Base-by-base conservation (phyloP, 1,140 invertebrate species). In the Rhagoletis pomonella region DNA sequence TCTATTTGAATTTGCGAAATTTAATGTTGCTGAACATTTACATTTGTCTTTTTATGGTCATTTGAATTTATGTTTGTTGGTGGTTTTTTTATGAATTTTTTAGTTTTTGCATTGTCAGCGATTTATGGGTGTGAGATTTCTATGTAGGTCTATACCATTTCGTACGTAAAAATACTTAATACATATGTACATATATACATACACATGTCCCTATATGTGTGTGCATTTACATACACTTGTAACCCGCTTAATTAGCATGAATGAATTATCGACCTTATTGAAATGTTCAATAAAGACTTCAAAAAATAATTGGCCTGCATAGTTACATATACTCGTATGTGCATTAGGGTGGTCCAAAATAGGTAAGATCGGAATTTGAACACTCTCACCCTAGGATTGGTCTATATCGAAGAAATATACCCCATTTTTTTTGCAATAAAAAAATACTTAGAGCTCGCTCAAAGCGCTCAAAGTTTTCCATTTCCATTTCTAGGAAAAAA, bases 91-190 rank as follows among this genome's bases (percentile, higher is more conserved):
- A 17, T 50, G 12, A 12, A 10, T 67, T 7, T 67, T 39, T 67
- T 67, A 1, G 42, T 73, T 81, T 58, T 81, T 81, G 50, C 55
- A 81, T 50, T 19, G 73, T 10, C 69, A 50, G 47, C 73, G 73
- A 81, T 81, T 81, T 81, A 81, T 81, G 73, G 73, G 73, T 81
- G 73, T 81, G 47, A 81, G 73, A 81, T 81, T 81, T 81, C 73
- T 81, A 81, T 81, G 44, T 81, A 81, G 73, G 73, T 81, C 73
- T 81, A 81, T 81, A 55, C 29, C 29, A 29, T 29, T 29, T 29
- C 29, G 29, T 29, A 29, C 29, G 29, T 29, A 29, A 29, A 29
- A 29, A 55, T 42, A 58, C 50, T 55, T 14, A 7, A 29, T 12
- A 81, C 17, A 81, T 2, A 29, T 50, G 17, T 17, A 81, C 14